Base-by-base conservation (phyloP, 2,797 vertebrate genomes). In the Rhabdomys pumilio region DNA sequence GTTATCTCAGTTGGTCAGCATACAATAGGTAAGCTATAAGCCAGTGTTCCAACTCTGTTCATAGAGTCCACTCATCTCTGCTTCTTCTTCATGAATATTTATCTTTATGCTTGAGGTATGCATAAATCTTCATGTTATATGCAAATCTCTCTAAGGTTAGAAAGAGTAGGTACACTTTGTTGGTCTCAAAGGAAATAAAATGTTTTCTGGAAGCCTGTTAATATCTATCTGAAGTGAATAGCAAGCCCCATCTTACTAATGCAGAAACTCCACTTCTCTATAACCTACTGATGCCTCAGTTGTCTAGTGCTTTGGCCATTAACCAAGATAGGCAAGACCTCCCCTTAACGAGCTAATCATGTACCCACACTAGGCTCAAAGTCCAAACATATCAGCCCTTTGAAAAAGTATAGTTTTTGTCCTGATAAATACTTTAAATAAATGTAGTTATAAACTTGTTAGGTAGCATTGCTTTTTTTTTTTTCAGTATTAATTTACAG, bases 381-480 rank as follows among this genome's bases (percentile, higher is more conserved):
- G 31, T 67, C 1, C 12, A 59, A 6, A 53, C 1, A 4, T 13
- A 85, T 31, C 47, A 29, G 41, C 47, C 7, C 87, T 77, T 82
- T 69, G 3, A 19, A 67, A 88, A n/a, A 92, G 20, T 19, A 1
- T 6, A 72, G 17, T 93, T 86, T 67, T 95, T 82, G 5, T 29
- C 41, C 75, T 87, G 53, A 41, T 22, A 69, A 73, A 50, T 12
- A 53, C 10, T 63, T 89, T 86, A 53, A 91, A 41, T 47, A 41
- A 41, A 77, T 77, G 47, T n/a, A 86, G 47, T 77, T 87, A 38
- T 88, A 88, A 84, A 31, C 31, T 92, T 93, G 24, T 55, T 94
- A 41, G 13, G 15, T 63, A 13, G 3, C 31, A 88, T 77, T 86
- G 13, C 26, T 26, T 38, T 38, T 2, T 38, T 38, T 67, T n/a